Evolutionary conservation across 2,113 vertebrate genomes (phyloP), one percentile per base, ranked within the genome.

Genomic region (Anas platyrhynchos): DNA sequence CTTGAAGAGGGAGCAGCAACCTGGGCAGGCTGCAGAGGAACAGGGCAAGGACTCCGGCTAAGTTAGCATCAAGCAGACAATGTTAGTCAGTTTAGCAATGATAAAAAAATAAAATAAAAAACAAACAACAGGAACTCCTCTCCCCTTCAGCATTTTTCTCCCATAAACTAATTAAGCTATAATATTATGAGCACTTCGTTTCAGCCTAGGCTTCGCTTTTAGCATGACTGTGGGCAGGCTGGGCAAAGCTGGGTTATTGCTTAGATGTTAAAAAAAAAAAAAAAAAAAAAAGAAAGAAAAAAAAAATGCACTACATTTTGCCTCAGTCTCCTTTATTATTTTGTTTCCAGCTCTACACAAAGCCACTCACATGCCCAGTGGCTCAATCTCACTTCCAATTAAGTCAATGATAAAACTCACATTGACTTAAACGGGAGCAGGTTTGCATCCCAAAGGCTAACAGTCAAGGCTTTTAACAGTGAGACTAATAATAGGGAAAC

Each of bases 361-460:
- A 96, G 86, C 27, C 80, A 86, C 34, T 95, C 86, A 84, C 80
- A 91, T 90, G 94, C 92, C 93, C 88, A 91, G 34, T 88, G 80
- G 95, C 94, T 96, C 86, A 75, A 88, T 90, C 86, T 93, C 88
- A 82, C 80, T 94, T 96, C 90, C 90, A 96, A 95, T 95, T 96
- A 96, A 97, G 88, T 92, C 86, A 94, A 76, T 73, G 80, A 84
- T 86, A 93, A 96, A 96, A 94, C 69, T 92, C 80, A 88, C 74
- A 76, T 79, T 91, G 92, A 94, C 94, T 95, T 95, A 95, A 97
- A 96, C 72, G 31, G 77, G 80, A 93, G 83, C 77, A 95, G 66
- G 90, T 96, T 96, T 94, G 88, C 86, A 88, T 96, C 96, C 93
- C 77, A 93, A 92, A 96, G 90, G 92, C 94, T 90, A 91, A 75